phyloP scores from a whole-genome alignment of 2,113 vertebrate genomes.

The Micronisus gabar region DNA sequence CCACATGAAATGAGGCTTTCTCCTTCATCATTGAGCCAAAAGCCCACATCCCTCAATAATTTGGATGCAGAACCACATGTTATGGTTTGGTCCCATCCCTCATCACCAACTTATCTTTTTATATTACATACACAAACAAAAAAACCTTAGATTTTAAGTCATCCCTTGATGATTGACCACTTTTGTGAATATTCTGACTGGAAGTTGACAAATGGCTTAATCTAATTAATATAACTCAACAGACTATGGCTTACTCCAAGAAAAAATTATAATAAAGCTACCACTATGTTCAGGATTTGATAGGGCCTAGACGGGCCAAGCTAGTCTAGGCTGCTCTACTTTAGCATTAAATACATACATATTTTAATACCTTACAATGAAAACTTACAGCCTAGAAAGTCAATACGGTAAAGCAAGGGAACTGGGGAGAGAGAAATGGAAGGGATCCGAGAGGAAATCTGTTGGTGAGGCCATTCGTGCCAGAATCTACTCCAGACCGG shows the following conservation, averaged over 20 bases:
- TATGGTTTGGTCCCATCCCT: neutral
- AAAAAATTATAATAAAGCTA: neutral
- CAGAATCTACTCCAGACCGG: neutral
- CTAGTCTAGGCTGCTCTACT: neutral
- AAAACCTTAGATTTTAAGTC: neutral
- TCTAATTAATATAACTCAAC: neutral
- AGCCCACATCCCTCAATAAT: neutral
- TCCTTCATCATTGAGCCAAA: neutral
- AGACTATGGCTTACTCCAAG: neutral
- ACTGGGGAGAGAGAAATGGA: neutral
- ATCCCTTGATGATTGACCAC: neutral
- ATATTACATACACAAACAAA: neutral
- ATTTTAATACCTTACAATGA: neutral
- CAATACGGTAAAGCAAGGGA: neutral
- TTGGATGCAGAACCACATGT: neutral
- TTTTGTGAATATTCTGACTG: neutral
- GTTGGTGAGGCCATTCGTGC: rapidly evolving
- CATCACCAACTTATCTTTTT: neutral
- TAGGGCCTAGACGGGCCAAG: neutral
- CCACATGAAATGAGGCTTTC: neutral
- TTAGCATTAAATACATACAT: neutral
- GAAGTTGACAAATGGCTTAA: slow-evolving; percentile 14
- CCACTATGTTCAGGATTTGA: neutral
- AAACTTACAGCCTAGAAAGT: neutral
- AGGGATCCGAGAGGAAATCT: neutral